These are phyloP conservation scores for Gymnocephalus cernua DNA, from an alignment of 2,113 vertebrate genomes.

Conservation along the genomic window DNA sequence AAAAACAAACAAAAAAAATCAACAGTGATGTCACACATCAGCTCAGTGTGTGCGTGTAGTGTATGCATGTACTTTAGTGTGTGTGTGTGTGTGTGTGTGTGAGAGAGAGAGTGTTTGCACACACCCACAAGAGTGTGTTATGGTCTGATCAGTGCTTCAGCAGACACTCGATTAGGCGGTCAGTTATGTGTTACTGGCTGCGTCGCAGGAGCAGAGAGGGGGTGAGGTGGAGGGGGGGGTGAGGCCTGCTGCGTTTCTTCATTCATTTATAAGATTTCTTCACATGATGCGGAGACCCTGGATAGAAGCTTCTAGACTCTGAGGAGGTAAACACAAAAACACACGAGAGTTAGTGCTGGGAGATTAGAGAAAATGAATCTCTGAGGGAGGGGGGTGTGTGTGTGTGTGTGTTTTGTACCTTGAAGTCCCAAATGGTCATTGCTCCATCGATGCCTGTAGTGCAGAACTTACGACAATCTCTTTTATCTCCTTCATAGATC, in stretches of 20 bases:
- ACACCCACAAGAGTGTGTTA: conserved; percentile 59
- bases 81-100: conserved; percentile 68
- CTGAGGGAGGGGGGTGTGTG: background rate
- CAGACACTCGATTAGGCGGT: conserved; percentile 74
- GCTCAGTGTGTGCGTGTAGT: conserved; percentile 81
- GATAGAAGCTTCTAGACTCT: conserved; percentile 98
- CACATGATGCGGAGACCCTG: conserved; percentile 99
- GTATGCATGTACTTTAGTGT: conserved; percentile 72
- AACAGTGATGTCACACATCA: conserved; percentile 83
- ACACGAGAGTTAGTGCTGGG: background rate
- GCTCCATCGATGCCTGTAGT: conserved; percentile 99
- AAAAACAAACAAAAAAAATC: conserved; percentile 76
- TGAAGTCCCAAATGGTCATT: conserved; percentile 99
- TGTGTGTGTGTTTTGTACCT: conserved; percentile 82
- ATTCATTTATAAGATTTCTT: conserved; percentile 77
- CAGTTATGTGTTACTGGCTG: conserved; percentile 76
- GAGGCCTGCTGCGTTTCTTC: conserved; percentile 67
- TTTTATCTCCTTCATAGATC: conserved; percentile 98
- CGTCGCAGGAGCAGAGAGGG: conserved; percentile 29
- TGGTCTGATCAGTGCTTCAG: conserved; percentile 81
- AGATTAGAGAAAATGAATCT: background rate
- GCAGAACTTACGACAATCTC: conserved; percentile 99
- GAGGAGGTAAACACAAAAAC: conserved; percentile 46
- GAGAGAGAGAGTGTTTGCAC: conserved; percentile 70
- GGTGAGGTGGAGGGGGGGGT: conserved; percentile 27